These are phyloP conservation scores for Leptobrachium ailaonicum DNA, from an alignment of 2,113 vertebrate genomes.

Conservation along the genomic window DNA sequence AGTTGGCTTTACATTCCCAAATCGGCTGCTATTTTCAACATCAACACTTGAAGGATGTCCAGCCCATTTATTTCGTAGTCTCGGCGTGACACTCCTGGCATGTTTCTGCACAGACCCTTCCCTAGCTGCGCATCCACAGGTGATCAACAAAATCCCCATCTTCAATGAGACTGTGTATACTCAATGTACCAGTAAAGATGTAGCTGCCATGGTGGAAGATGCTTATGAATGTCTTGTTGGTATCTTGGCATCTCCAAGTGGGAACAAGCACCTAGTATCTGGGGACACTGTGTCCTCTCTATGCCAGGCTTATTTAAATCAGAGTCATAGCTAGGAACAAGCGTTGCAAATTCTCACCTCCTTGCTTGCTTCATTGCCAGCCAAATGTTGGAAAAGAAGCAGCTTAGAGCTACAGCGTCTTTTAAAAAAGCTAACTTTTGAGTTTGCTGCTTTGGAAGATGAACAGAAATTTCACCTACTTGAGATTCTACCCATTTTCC, in stretches of 20 bases:
- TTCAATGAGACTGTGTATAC: conserved; percentile 67
- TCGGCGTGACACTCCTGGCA: conserved; percentile 85
- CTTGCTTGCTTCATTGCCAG: conserved; percentile 70
- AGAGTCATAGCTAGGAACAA: conserved; percentile 70
- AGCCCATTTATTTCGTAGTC: conserved; percentile 75
- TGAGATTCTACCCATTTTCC: conserved; percentile 75
- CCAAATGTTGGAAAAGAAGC: conserved; percentile 80
- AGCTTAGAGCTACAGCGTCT: conserved; percentile 71
- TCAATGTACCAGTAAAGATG: conserved; percentile 49
- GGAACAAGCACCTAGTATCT: conserved; percentile 79
- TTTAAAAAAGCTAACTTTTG: conserved; percentile 69
- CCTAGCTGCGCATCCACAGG: conserved; percentile 83
- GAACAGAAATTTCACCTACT: conserved; percentile 78
- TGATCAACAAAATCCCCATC: conserved; percentile 86
- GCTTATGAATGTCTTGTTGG: conserved; percentile 85
- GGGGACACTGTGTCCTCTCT: conserved; percentile 78
- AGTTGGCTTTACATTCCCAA: conserved; percentile 87
- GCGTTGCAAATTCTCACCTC: conserved; percentile 75
- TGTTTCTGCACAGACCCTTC: conserved; percentile 89
- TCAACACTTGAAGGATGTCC: conserved; percentile 72
- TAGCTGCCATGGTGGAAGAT: conserved; percentile 76
- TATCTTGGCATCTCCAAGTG: conserved; percentile 74
- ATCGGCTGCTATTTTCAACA: conserved; percentile 79
- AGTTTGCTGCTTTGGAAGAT: conserved; percentile 76
- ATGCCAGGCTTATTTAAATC: conserved; percentile 77